Evolutionary conservation across 2,113 vertebrate species (phyloP), one percentile per base, ranked within the genome.

Genomic region (Solea solea): DNA sequence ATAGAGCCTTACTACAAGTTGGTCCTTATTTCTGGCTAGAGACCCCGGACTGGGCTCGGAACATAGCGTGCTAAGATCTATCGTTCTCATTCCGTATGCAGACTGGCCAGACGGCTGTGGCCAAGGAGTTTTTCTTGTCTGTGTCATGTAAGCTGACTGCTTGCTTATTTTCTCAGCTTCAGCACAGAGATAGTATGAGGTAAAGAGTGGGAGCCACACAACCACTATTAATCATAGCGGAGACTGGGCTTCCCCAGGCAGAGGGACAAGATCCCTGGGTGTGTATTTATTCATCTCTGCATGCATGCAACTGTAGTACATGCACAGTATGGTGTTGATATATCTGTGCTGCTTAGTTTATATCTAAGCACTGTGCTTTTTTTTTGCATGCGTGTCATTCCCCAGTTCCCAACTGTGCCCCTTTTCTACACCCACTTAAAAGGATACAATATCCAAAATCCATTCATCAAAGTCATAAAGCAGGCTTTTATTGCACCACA

Each of bases 391-490:
- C n/a, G 14, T 50, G 21, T 56, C 52, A 41, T 48, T 70, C 76
- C 50, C 45, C 46, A 53, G 61, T 27, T 2, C 15, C 42, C 44
- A 25, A 13, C 44, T 13, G 39, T 42, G 55, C 64, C 15, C 41
- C n/a, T 63, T 86, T 87, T 89, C 84, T 88, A 86, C 61, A 71
- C 0, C 60, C 44, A 76, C 76, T 77, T 78, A 78, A 78, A 74
- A 91, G 88, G 90, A 86, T 93, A 91, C 91, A 89, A 91, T 93
- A 84, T 84, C 91, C 80, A 84, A 92, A 85, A 86, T 86, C 84
- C 90, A 95, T 96, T 93, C 73, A 92, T 95, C 93, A 95, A 92
- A 90, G 92, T 95, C 91, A 93, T 46, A 69, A 76, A 83, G 34
- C 66, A 40, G 76, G 28, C 56, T 73, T 65, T 64, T 71, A 64